Evolutionary conservation across 2,113 vertebrate genomes (phyloP), one percentile per base, ranked within the genome.

Genomic region (Ptyas mucosa): DNA sequence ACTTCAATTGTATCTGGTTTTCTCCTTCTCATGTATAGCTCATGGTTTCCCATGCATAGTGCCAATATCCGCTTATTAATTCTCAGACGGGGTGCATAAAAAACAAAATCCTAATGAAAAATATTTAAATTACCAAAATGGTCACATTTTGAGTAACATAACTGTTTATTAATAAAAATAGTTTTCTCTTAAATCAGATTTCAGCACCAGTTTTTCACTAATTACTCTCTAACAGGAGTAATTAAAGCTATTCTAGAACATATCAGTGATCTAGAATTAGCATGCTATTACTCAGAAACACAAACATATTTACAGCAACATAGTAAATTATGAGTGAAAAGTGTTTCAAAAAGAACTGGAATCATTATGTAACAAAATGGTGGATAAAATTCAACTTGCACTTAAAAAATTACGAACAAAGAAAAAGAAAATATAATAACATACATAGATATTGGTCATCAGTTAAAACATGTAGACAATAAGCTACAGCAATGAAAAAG

Each of bases 1-100:
- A 99, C 99, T 97, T 99, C 99, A 34, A 99, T 99, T 91, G 99
- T 99, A 96, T 99, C 99, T 0, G 99, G 99, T 96, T 99, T 99
- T 95, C 99, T 98, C 94, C 99, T 98, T 92, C 99, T 98, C 99
- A 99, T 99, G 97, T 99, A 99, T 61, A 99, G 97, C 96, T 99
- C 99, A 89, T 99, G 99, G 97, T 99, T 99, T 85, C 99, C 99
- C 99, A 99, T 99, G 93, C 99, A 99, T 94, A 99, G 96, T 6
- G 99, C 99, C 98, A 99, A 96, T 96, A 99, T 98, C 9, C 99
- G 97, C 92, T 99, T 99, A 97, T 99, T 99, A 97, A 99, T 99
- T 97, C 99, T 98, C 97, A 99, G 97, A 3, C 99, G 99, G 0
- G 99, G 99, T 2, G 99, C 99, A 93, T 99, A 99, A 97, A 99